These are phyloP conservation scores for Physella acuta DNA, from an alignment of 1,140 invertebrate species.

Conservation along the genomic window DNA sequence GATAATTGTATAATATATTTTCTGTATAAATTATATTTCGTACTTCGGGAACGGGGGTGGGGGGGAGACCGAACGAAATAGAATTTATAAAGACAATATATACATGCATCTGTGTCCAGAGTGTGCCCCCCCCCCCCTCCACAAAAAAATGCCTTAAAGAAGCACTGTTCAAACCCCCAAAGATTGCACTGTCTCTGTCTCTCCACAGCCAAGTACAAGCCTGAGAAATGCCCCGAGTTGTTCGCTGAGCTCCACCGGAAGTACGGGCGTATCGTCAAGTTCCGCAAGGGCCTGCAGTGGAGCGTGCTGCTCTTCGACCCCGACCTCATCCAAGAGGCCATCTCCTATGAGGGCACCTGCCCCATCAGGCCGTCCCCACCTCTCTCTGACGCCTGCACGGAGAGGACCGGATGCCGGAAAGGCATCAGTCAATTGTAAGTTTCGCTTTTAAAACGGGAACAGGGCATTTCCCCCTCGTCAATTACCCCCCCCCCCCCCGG, in stretches of 20 bases:
- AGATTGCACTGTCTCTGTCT: neutral
- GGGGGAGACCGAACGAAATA: too few relatives aligned
- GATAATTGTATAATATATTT: too few relatives aligned
- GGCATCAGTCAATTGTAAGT: conserved; percentile 21
- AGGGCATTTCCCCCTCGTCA: too few relatives aligned
- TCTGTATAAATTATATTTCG: too few relatives aligned
- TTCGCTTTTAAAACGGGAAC: too few relatives aligned
- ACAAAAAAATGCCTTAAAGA: neutral
- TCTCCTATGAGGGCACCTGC: conserved; percentile 14
- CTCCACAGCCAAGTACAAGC: neutral
- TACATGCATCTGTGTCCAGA: neutral
- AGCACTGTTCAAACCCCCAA: neutral
- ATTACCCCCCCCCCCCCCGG: too few relatives aligned
- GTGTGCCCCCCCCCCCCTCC: too few relatives aligned
- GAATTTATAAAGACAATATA: neutral
- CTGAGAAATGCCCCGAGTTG: conserved; percentile 7
- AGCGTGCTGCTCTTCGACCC: conserved; percentile 22
- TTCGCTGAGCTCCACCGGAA: conserved; percentile 18
- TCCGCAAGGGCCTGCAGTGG: conserved; percentile 18
- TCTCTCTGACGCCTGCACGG: conserved; percentile 3
- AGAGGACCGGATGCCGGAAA: neutral
- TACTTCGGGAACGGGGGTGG: too few relatives aligned
- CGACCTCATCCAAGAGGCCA: conserved; percentile 8
- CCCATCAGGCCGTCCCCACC: conserved; percentile 12
- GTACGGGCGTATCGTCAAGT: conserved; percentile 24